phyloP scores from a whole-genome alignment of 1,140 invertebrate species.

The Linepithema humile region DNA sequence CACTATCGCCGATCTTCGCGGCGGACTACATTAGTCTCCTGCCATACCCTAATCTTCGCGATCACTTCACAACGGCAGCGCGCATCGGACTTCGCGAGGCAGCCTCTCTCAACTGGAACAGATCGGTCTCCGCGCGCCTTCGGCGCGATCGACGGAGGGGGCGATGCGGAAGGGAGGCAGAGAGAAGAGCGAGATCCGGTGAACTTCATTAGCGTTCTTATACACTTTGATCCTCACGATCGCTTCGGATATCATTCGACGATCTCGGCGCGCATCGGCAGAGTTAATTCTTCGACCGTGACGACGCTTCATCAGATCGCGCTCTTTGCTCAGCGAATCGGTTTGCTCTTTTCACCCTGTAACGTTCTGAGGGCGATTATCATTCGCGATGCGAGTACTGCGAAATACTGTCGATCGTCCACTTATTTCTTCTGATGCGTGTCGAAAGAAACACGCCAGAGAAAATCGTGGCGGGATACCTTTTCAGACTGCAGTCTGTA shows the following conservation, averaged over 20 bases:
- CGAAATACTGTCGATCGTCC: not conserved
- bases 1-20: conserved; percentile 17
- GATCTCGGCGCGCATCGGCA: conserved; percentile 24
- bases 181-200: conserved; percentile 24
- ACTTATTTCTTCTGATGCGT: not conserved
- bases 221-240: conserved; percentile 53
- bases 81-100: conserved; percentile 14
- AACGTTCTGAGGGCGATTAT: conserved; percentile 8
- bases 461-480: not conserved
- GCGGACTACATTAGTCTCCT: conserved; percentile 42
- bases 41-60: conserved; percentile 44
- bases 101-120: conserved; percentile 41
- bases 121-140: conserved; percentile 35
- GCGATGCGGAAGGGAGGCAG: not conserved
- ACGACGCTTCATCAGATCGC: conserved; percentile 50
- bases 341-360: conserved; percentile 25
- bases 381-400: not conserved
- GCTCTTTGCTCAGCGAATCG: not conserved
- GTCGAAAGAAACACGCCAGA: not conserved
- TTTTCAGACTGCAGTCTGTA: not conserved
- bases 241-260: conserved; percentile 39
- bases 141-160: conserved; percentile 23
- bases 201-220: conserved; percentile 50
- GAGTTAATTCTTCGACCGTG: conserved; percentile 57
- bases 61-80: conserved; percentile 34